Percentiles rank a stretch among this genome's conserved stretches.
Conservation (phyloP, 2,797 vertebrate genomes). For the Somateria mollissima region DNA sequence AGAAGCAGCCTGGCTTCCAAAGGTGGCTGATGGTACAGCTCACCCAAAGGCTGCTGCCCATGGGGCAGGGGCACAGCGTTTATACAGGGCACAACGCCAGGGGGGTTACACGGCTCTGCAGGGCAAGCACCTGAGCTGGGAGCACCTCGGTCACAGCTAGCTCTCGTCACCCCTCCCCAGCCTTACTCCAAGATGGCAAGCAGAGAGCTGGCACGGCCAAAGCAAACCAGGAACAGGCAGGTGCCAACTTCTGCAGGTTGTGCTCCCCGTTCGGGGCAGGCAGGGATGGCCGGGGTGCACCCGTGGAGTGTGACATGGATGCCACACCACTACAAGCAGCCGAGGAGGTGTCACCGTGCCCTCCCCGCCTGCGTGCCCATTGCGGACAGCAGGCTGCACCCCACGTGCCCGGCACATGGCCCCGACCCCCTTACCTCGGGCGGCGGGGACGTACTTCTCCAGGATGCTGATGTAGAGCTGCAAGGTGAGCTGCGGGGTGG, state of each 20-base stretch:
- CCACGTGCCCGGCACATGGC: fast-evolving
- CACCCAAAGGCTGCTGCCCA: too few relatives aligned
- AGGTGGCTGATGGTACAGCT: too few relatives aligned
- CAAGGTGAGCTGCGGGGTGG: constrained; percentile 93
- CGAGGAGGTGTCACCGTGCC: fast-evolving
- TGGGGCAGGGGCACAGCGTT: neutral
- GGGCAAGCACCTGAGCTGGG: neutral
- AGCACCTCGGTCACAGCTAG: neutral
- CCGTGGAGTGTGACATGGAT: neutral
- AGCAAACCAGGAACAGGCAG: neutral
- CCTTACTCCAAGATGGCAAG: neutral
- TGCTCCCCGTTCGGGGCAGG: neutral
- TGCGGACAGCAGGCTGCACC: neutral
- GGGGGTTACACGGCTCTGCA: fast-evolving
- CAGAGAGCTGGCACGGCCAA: neutral
- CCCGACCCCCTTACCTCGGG: constrained; percentile 81
- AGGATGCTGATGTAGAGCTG: constrained; percentile 93
- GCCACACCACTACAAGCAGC: fast-evolving
- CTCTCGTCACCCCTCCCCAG: neutral
- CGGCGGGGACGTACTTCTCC: constrained; percentile 83
- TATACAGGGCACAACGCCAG: fast-evolving
- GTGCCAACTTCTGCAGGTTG: fast-evolving
- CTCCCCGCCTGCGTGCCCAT: fast-evolving
- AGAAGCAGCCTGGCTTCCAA: neutral
- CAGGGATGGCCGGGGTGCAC: neutral